Evolutionary conservation across 2,797 vertebrate genomes (phyloP), one percentile per base, ranked within the genome.

Genomic region (Muscicapa striata): DNA sequence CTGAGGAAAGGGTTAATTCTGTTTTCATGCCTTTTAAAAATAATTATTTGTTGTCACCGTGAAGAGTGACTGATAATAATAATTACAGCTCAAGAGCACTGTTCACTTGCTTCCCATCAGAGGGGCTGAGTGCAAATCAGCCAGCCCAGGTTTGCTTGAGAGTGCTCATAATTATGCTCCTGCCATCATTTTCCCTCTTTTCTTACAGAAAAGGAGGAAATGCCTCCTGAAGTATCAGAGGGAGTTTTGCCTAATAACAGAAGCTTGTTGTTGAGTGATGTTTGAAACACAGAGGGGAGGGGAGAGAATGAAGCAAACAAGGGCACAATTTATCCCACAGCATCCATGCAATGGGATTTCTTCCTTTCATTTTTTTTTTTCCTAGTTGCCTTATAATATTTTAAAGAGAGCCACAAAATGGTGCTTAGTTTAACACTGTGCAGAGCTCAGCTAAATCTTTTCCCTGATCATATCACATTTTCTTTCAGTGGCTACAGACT

Each of bases 21-120:
- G 83, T 91, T 97, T 96, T 84, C 75, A n/a, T 87, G 81, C 77
- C 76, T 90, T 92, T 93, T 27, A 19, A 80, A 89, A 95, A 89
- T 89, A 94, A 87, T 90, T 85, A 59, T 90, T 95, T 94, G 62
- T 87, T 93, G 86, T 93, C 79, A 54, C 10, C 1, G 0, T 83
- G 80, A 76, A 91, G 67, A 70, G 15, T 54, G 91, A 86, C 45
- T 75, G 95, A 96, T 90, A 84, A 84, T 15, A 69, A 87, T 93
- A 90, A 96, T 96, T 94, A 94, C 54, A 82, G 81, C 67, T 75
- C 62, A 40, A 93, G 82, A 41, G 29, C 64, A 80, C 61, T 70
- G 87, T 90, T 94, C 81, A 38, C 54, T 78, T 82, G 62, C 63
- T 81, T 93, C 73, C 62, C 20, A 75, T 87, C 85, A 92, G 83